These are phyloP conservation scores for Deilephila elpenor DNA, from an alignment of 2,888 invertebrate genomes.

Conservation along the genomic window DNA sequence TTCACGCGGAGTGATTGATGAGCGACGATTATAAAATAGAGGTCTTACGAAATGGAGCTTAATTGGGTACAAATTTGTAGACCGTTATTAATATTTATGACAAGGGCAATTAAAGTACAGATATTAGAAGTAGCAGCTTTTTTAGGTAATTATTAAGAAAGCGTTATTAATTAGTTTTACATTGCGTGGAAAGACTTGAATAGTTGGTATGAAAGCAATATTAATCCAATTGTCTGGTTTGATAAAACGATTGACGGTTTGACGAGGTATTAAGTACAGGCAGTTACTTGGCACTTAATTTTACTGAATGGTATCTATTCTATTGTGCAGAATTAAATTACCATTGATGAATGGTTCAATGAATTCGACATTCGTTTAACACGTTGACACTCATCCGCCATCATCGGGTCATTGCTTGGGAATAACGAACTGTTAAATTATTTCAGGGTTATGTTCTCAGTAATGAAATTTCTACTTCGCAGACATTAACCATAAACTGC, in stretches of 20 bases:
- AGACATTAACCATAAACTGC: background rate
- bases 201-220: too few species aligned
- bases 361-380: constrained; percentile 50
- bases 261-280: too few species aligned
- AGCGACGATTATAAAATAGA: constrained; percentile 41
- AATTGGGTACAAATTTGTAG: background rate
- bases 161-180: too few species aligned
- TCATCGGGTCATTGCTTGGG: constrained; percentile 59
- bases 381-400: constrained; percentile 47
- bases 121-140: background rate
- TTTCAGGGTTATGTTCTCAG: constrained; percentile 54
- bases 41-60: background rate
- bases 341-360: constrained; percentile 55
- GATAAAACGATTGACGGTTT: too few species aligned
- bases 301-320: too few species aligned
- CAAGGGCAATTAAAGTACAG: background rate
- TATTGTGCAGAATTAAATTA: background rate
- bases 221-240: too few species aligned
- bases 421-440: constrained; percentile 53
- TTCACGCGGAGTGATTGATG: constrained; percentile 38
- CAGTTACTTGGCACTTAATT: too few species aligned
- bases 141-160: constrained; percentile 35
- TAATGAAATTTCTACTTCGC: background rate
- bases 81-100: background rate
- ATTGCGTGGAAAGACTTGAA: too few species aligned